phyloP scores from a whole-genome alignment of 2,888 invertebrate species.

The Pilophorus perplexus region DNA sequence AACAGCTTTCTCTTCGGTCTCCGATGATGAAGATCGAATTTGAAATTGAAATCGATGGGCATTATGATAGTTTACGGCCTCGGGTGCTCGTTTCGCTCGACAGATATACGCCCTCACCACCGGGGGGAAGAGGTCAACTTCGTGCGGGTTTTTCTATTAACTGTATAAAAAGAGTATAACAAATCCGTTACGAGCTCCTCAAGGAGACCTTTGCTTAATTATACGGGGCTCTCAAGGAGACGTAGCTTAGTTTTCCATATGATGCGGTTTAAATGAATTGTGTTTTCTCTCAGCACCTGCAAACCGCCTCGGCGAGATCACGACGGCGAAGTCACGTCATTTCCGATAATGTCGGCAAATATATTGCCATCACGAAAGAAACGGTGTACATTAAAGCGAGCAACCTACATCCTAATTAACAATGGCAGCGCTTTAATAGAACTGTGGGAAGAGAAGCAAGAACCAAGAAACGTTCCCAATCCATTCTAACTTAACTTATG shows the following conservation, averaged over 20 bases:
- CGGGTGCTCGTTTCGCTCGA: not conserved
- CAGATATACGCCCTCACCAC: not conserved
- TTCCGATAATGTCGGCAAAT: no score
- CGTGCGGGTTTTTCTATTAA: conserved; percentile 14
- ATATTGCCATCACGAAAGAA: no score
- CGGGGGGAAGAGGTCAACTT: conserved; percentile 10
- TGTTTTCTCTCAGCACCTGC: not conserved
- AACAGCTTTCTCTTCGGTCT: no score
- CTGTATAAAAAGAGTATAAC: conserved; percentile 17
- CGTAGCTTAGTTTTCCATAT: not conserved
- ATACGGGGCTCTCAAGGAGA: not conserved
- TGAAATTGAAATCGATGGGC: conserved; percentile 11
- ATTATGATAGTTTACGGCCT: conserved; percentile 11
- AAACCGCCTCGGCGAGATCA: conserved; percentile 14
- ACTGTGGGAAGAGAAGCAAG: no score
- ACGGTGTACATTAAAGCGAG: no score
- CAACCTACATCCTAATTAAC: no score
- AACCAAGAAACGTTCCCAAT: no score
- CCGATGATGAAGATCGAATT: not conserved
- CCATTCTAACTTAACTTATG: no score
- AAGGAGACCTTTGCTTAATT: conserved; percentile 4
- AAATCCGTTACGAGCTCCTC: not conserved
- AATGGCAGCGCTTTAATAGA: no score
- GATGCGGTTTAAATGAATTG: not conserved
- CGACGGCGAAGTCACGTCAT: conserved; percentile 2